Evolutionary conservation across 2,113 vertebrate genomes (phyloP), one percentile per base, ranked within the genome.

Genomic region (Archilochus colubris): DNA sequence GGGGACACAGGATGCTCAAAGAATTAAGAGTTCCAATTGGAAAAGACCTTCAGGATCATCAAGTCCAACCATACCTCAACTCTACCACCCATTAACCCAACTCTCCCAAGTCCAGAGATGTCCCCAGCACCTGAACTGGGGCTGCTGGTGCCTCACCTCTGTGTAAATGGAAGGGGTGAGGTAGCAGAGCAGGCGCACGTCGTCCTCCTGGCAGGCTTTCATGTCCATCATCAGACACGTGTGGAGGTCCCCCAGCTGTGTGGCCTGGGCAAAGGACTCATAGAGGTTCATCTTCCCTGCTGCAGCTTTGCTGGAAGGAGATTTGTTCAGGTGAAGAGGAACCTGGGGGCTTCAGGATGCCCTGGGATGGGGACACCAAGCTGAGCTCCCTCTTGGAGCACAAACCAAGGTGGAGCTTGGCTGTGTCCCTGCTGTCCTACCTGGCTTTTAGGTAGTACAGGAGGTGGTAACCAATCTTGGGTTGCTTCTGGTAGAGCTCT

Each of bases 211-310:
- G 76, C 99, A 99, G 23, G 99, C 99, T 95, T 99, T 99, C 99
- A 99, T 99, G 97, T 99, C 99, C 99, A 99, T 99, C 99, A 99
- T 99, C 10, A 99, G 95, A 82, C 99, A 99, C 2, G 99, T 99
- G 97, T 99, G 99, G 63, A 99, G 98, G 61, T 99, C 99, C 0
- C 99, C 99, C 33, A 99, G 98, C 44, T 99, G 99, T 0, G 99
- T 99, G 38, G 99, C 99, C 98, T 99, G 99, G 30, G 99, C 99
- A 4, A 99, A 99, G 1, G 98, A 99, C 98, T 99, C 99, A 3
- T 99, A 99, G 16, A 99, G 97, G 93, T 98, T 98, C 99, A 99
- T 99, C 98, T 99, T 99, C 27, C 99, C 99, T 0, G 98, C 98
- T 0, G 99, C 99, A 0, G 99, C 99, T 98, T 99, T 99, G 96